Evolutionary conservation across 2,113 vertebrate genomes (phyloP).

Genomic region (Symphodus melops): DNA sequence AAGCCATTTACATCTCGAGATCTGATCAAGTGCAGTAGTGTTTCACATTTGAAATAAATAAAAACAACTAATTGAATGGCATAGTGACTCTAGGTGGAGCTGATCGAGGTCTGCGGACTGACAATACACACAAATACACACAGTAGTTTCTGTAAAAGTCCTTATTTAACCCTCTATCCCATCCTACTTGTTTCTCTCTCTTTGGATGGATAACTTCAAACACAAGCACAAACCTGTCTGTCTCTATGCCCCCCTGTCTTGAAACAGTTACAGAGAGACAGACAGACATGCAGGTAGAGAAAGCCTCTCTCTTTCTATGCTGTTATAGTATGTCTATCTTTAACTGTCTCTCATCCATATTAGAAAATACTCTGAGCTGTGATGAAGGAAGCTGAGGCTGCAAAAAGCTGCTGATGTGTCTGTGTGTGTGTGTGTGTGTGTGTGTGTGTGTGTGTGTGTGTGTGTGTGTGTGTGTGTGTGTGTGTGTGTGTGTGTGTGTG

Average conservation of each 20-base stretch:
- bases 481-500: constrained; percentile 23
- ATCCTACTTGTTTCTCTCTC: constrained; percentile 1
- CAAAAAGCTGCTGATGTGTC: constrained; percentile 32
- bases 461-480: constrained; percentile 20
- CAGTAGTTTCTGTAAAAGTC: constrained; percentile 35
- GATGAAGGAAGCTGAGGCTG: constrained; percentile 59
- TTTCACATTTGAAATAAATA: neutral
- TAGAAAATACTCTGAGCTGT: constrained; percentile 38
- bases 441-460: constrained; percentile 3
- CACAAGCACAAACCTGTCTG: constrained; percentile 13
- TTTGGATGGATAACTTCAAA: constrained; percentile 25
- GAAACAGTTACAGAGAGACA: constrained; percentile 2
- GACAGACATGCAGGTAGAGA: neutral
- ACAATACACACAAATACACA: constrained; percentile 17
- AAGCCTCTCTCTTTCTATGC: neutral
- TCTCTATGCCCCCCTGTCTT: neutral
- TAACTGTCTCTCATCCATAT: constrained; percentile 19
- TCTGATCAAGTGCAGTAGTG: neutral
- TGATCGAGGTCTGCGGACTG: neutral
- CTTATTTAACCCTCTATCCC: constrained; percentile 16
- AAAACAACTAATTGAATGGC: neutral
- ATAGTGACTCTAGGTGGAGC: neutral
- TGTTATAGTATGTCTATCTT: neutral
- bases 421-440: neutral
- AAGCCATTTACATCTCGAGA: neutral